Evolutionary conservation across 2,113 vertebrate genomes (phyloP), one percentile per base, ranked within the genome.

Genomic region (Catharus minimus): DNA sequence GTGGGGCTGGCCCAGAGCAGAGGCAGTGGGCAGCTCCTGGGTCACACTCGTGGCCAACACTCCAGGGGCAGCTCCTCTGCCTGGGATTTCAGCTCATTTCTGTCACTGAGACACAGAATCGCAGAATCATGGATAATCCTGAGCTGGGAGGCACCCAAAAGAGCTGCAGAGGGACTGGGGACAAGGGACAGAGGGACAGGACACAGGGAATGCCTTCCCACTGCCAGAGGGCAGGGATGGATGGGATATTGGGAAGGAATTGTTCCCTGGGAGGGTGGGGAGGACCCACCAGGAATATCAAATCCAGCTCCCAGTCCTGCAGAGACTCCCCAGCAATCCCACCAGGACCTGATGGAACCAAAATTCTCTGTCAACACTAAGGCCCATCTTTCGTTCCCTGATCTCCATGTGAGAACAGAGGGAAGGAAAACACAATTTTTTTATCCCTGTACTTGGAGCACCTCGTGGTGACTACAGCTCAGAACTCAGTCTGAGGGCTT

Each of bases 1-100:
- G 24, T 1, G 32, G n/a, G 20, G 58, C 33, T n/a, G 27, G 14
- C 41, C n/a, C 69, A 23, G 4, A 41, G 73, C 33, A 46, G 77
- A 57, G 43, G 57, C 19, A 39, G 33, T 4, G 62, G 47, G 47
- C 27, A 44, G 62, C 47, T 61, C 39, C 11, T 8, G 1, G 0
- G 6, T 36, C 33, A 4, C 32, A 9, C 11, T 38, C 22, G 4
- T 0, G 3, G 33, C 52, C 57, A 56, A 4, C 2, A 6, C 22
- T 15, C 22, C 36, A 22, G 18, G 38, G n/a, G 17, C 36, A 4
- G 23, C 68, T 28, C 21, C 81, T 75, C 26, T 13, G 7, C 15
- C 7, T 8, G 15, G 24, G 39, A 47, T 16, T 50, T 23, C 30
- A 6, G 53, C 39, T 79, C 38, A 38, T 22, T 13, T 5, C 12